Base-by-base conservation (phyloP, 1,140 invertebrate genomes). In the Bemisia tabaci region DNA sequence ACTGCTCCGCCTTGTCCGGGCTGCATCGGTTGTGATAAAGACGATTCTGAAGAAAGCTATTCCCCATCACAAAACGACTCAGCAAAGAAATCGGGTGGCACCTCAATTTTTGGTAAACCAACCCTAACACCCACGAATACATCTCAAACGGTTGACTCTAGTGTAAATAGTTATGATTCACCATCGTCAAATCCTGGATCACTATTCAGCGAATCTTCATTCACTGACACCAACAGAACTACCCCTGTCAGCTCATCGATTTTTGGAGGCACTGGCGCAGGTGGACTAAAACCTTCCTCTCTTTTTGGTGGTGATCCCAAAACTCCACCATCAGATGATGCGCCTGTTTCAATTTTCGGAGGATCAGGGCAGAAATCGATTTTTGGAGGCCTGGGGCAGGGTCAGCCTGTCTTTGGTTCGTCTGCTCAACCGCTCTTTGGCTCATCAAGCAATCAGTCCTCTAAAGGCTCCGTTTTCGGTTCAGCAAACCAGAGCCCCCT, bases 1-100 rank as follows among this genome's bases (percentile, higher is more conserved):
- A 25, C 39, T 22, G 63, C 62, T 59, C n/a, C 48, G 12, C 58
- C 62, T n/a, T 67, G 66, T 59, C 59, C 62, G 59, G 66, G 66
- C 58, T 67, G 66, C 59, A 22, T 33, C 33, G 66, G 66, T 1
- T 67, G 66, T 63, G 66, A 67, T 58, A 58, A 65, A 58, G 64
- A 65, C 9, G 64, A 65, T 64, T 9, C 1, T 39, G 33, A 48
- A 48, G 33, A 48, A 48, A 17, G 5, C 33, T 48, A 48, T 48
- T 48, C 33, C 33, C 33, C 17, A 48, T 48, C 33, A 48, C 5
- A n/a, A n/a, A n/a, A n/a, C n/a, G n/a, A n/a, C n/a, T 48, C 33
- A 9, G 33, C 5, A 48, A 48, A 48, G 33, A 48, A 48, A 48
- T 17, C 33, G 33, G n/a, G 17, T 48, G 17, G 33, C 5, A 48